phyloP scores from a whole-genome alignment of 2,888 invertebrate genomes.

The Phragmatobia fuliginosa region DNA sequence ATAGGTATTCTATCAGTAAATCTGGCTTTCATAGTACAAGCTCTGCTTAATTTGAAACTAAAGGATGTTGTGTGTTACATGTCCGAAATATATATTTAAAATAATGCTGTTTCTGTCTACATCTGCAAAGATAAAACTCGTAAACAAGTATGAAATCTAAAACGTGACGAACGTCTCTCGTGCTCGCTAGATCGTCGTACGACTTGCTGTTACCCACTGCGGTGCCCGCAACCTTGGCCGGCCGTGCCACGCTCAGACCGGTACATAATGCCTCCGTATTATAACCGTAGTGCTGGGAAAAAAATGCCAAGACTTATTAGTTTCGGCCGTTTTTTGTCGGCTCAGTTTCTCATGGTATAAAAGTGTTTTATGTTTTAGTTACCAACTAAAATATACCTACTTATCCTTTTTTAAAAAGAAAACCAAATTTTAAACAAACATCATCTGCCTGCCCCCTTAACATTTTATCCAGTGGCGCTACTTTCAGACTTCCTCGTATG shows the following conservation, averaged over 20 bases:
- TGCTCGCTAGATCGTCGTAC: conserved; percentile 31
- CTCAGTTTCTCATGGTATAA: background rate
- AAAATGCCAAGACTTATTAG: background rate
- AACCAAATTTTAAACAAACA: no score
- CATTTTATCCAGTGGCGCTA: no score
- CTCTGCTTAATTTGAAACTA: no score
- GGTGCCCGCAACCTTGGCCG: conserved; percentile 64
- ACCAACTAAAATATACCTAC: no score
- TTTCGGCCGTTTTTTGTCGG: background rate
- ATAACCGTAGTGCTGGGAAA: conserved; percentile 1
- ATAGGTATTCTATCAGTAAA: no score
- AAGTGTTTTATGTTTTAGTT: background rate
- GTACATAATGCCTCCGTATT: conserved; percentile 50
- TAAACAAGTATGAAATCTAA: conserved; percentile 9
- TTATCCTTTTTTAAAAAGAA: no score
- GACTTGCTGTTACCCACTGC: conserved; percentile 41
- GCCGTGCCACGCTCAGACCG: conserved; percentile 71
- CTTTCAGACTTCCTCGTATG: no score
- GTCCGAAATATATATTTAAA: no score
- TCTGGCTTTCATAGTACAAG: no score
- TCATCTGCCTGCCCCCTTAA: no score
- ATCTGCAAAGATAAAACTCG: background rate
- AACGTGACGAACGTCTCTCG: conserved; percentile 17
- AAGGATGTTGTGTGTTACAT: no score
- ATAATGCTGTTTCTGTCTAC: background rate